These are phyloP conservation scores for Drosophila percnosoma DNA, from an alignment of 2,888 invertebrate species.

Conservation along the genomic window DNA sequence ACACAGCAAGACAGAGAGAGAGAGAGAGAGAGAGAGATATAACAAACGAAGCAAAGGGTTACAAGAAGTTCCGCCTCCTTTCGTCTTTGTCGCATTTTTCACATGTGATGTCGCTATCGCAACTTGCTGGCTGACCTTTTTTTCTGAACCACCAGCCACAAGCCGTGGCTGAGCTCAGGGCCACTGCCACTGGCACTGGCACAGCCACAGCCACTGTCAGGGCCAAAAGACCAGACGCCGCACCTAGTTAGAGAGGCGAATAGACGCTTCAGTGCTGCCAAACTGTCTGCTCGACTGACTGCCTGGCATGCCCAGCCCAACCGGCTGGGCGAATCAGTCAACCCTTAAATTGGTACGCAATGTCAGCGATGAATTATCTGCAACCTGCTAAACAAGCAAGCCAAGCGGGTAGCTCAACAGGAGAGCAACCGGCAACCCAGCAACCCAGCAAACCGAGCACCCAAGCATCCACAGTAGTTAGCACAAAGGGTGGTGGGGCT, in stretches of 20 bases:
- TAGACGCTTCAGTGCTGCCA: conserved; percentile 32
- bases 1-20: not conserved
- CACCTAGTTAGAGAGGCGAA: conserved; percentile 56
- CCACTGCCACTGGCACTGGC: conserved; percentile 15
- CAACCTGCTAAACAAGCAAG: conserved; percentile 79
- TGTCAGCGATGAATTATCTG: conserved; percentile 82
- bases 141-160: conserved; percentile 75
- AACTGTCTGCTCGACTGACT: conserved; percentile 15
- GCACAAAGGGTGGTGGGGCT: not conserved
- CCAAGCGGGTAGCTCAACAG: conserved; percentile 37
- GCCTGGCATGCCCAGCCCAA: conserved; percentile 24
- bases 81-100: conserved; percentile 25
- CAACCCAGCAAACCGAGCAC: conserved; percentile 43
- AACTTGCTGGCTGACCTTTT: conserved; percentile 73
- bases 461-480: conserved; percentile 19
- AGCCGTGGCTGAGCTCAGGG: conserved; percentile 53
- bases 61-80: not conserved
- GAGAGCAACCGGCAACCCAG: conserved; percentile 39
- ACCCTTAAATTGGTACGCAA: conserved; percentile 81
- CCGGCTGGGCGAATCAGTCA: conserved; percentile 71
- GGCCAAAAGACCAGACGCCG: conserved; percentile 56
- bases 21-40: not conserved
- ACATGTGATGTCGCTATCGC: conserved; percentile 57
- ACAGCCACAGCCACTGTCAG: not conserved
- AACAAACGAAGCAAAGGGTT: conserved; percentile 27